Percentiles rank a stretch among this genome's conserved stretches.
Evolutionary conservation across 2,113 vertebrate species (phyloP).

Genomic region (Phycodurus eques): DNA sequence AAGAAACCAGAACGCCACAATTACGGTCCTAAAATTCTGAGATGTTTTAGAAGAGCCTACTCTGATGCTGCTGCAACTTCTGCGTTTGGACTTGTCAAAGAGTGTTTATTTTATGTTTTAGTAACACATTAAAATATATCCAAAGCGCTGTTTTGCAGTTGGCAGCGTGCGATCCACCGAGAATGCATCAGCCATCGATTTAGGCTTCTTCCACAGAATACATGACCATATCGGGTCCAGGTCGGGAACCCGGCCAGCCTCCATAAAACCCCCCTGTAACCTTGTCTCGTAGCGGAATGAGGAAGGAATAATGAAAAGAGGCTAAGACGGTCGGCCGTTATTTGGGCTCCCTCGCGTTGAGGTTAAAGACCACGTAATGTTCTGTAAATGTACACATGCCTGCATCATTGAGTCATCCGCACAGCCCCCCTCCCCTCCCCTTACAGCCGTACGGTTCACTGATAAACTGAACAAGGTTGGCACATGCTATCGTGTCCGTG

Average conservation of each 20-base stretch:
- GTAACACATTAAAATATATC: not conserved
- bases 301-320: conserved; percentile 47
- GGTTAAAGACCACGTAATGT: conserved; percentile 47
- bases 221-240: conserved; percentile 58
- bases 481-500: conserved; percentile 50
- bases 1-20: not conserved
- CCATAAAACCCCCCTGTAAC: conserved; percentile 25
- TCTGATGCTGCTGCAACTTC: not conserved
- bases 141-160: not conserved
- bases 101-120: conserved; percentile 9
- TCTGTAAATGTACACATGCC: conserved; percentile 68
- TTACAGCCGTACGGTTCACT: conserved; percentile 28
- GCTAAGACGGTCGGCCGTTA: conserved; percentile 47
- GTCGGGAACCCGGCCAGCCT: conserved; percentile 56
- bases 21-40: not conserved
- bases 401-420: conserved; percentile 59
- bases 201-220: conserved; percentile 17
- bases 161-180: not conserved
- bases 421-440: conserved; percentile 19
- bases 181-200: conserved; percentile 12
- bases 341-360: conserved; percentile 34
- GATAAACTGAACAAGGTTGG: conserved; percentile 45
- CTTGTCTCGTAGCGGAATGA: conserved; percentile 1
- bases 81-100: not conserved
- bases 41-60: too few relatives aligned